Evolutionary conservation across 2,797 vertebrate genomes (phyloP).

Genomic region (Mallotus villosus): DNA sequence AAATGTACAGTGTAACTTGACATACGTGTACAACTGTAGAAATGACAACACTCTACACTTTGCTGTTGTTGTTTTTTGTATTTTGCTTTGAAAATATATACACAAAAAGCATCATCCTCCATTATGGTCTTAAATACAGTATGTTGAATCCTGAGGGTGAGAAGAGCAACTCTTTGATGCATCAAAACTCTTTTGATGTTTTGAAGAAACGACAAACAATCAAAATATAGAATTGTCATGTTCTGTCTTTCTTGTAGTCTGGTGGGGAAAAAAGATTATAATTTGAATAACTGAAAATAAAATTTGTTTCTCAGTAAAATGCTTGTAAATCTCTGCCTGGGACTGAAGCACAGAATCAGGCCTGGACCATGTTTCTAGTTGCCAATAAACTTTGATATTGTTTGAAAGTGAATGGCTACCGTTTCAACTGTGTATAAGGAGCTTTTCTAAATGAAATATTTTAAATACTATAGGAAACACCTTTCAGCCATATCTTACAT

Average conservation of each 20-base stretch:
- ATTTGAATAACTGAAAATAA: background rate
- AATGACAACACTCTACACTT: background rate
- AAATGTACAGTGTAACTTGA: slow-evolving; percentile 7
- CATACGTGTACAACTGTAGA: background rate
- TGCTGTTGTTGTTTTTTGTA: background rate
- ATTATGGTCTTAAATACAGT: background rate
- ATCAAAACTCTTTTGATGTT: no score
- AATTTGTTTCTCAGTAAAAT: background rate
- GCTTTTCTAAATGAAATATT: no score
- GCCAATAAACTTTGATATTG: background rate
- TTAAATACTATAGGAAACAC: no score
- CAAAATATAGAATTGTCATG: background rate
- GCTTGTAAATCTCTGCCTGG: background rate
- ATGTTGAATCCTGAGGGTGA: background rate
- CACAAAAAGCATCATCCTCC: background rate
- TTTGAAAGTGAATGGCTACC: no score
- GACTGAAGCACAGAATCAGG: background rate
- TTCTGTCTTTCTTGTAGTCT: background rate
- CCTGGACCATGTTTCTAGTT: background rate
- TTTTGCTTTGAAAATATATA: slow-evolving; percentile 10
- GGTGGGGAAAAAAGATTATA: background rate
- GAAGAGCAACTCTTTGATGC: background rate
- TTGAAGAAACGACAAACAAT: background rate
- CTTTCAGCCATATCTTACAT: no score
- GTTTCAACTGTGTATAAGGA: no score